Evolutionary conservation across 2,888 invertebrate species (phyloP).

Genomic region (Drosophila putrida): DNA sequence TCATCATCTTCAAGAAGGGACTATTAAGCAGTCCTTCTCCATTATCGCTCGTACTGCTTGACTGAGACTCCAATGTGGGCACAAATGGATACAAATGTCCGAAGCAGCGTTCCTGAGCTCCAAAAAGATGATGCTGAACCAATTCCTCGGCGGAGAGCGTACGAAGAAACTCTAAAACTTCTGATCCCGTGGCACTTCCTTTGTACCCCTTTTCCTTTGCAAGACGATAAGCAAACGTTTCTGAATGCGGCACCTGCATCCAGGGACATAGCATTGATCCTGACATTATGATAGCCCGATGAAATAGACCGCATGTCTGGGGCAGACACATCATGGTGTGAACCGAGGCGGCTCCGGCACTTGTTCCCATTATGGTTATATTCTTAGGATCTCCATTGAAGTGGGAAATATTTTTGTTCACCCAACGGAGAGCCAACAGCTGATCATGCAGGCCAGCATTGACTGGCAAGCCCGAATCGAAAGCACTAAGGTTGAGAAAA

Average conservation of each 20-base stretch:
- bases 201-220: conserved; percentile 79
- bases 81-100: conserved; percentile 77
- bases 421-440: conserved; percentile 86
- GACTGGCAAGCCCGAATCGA: conserved; percentile 85
- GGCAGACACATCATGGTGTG: conserved; percentile 86
- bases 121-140: conserved; percentile 77
- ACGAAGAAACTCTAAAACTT: conserved; percentile 79
- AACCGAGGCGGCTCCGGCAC: conserved; percentile 86
- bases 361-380: conserved; percentile 86
- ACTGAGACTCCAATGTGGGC: conserved; percentile 71
- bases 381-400: conserved; percentile 86
- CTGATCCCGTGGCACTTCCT: conserved; percentile 74
- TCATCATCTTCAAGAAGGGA: conserved; percentile 71
- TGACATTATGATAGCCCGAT: conserved; percentile 83
- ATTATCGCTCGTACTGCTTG: background rate
- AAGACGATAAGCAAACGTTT: conserved; percentile 69
- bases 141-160: conserved; percentile 65
- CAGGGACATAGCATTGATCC: conserved; percentile 80
- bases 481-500: conserved; percentile 85
- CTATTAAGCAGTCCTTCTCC: conserved; percentile 55
- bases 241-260: conserved; percentile 65
- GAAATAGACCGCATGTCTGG: conserved; percentile 84
- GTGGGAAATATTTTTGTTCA: conserved; percentile 84
- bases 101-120: conserved; percentile 63
- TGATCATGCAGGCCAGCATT: conserved; percentile 87